phyloP scores from a whole-genome alignment of 2,888 invertebrate species.

The Melipona bicolor region DNA sequence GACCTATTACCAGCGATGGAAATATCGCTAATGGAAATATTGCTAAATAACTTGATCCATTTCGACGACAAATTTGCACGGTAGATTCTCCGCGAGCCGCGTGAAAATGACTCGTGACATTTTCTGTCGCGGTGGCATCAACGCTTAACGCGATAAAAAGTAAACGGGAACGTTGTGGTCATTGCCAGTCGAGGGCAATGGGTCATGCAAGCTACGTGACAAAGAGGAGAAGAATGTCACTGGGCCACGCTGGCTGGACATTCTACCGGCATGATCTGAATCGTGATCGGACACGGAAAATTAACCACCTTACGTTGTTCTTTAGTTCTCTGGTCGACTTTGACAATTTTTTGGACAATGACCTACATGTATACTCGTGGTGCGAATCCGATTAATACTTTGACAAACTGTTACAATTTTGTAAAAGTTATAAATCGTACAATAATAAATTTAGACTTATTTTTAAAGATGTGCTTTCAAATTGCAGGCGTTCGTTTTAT shows the following conservation, averaged over 20 bases:
- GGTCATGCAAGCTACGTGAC: slow-evolving; percentile 57
- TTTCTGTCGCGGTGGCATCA: not conserved
- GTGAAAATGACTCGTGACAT: slow-evolving; percentile 4
- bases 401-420: too few relatives aligned
- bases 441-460: too few relatives aligned
- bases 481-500: too few relatives aligned
- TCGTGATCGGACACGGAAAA: slow-evolving; percentile 44
- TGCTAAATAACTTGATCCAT: not conserved
- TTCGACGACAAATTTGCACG: not conserved
- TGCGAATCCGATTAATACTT: too few relatives aligned
- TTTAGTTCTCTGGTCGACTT: slow-evolving; percentile 10
- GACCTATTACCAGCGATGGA: not conserved
- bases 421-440: too few relatives aligned
- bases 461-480: too few relatives aligned
- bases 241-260: slow-evolving; percentile 52
- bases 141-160: slow-evolving; percentile 2
- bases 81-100: not conserved
- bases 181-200: slow-evolving; percentile 59
- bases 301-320: not conserved
- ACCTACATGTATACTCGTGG: not conserved
- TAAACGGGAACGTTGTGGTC: slow-evolving; percentile 44
- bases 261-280: slow-evolving; percentile 49
- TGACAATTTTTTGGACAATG: not conserved
- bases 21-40: not conserved
- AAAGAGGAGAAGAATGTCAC: slow-evolving; percentile 59